These are phyloP conservation scores for Galerucella nymphaeae DNA, from an alignment of 2,888 invertebrate genomes.

Conservation along the genomic window DNA sequence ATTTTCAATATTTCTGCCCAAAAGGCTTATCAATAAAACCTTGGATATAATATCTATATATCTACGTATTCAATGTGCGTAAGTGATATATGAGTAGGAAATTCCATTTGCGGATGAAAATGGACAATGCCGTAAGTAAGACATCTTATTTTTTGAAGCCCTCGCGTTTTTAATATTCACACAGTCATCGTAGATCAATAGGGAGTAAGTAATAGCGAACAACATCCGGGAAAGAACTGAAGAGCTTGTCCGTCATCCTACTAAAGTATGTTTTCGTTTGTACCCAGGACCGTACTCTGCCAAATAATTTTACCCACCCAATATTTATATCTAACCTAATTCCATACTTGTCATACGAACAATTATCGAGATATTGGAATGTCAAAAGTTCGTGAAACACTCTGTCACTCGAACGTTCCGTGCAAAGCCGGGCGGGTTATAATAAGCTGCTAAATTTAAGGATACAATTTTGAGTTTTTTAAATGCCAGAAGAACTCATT, in stretches of 20 bases:
- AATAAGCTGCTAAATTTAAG: no score
- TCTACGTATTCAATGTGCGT: slow-evolving; percentile 30
- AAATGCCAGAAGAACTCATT: no score
- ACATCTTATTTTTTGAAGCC: slow-evolving; percentile 48
- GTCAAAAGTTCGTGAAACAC: no score
- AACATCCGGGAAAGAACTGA: slow-evolving; percentile 58
- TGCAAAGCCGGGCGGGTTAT: no score
- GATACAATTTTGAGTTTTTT: no score
- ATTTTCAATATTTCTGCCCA: slow-evolving; percentile 11
- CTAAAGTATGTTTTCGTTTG: slow-evolving; percentile 57
- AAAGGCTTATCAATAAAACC: slow-evolving; percentile 22
- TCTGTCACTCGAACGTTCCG: no score
- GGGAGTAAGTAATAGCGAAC: slow-evolving; percentile 54
- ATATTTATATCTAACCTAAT: no score
- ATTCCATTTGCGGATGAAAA: slow-evolving; percentile 41
- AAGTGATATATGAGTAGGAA: slow-evolving; percentile 42
- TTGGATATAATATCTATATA: slow-evolving; percentile 14
- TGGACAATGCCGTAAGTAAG: slow-evolving; percentile 42
- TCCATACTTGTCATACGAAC: no score
- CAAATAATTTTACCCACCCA: neutral
- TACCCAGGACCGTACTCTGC: slow-evolving; percentile 18
- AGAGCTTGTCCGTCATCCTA: slow-evolving; percentile 56
- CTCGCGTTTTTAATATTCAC: slow-evolving; percentile 52
- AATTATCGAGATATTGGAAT: no score
- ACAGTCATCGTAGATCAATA: slow-evolving; percentile 57